Conservation (phyloP, 2,113 vertebrate species). For the Mus musculus region DNA sequence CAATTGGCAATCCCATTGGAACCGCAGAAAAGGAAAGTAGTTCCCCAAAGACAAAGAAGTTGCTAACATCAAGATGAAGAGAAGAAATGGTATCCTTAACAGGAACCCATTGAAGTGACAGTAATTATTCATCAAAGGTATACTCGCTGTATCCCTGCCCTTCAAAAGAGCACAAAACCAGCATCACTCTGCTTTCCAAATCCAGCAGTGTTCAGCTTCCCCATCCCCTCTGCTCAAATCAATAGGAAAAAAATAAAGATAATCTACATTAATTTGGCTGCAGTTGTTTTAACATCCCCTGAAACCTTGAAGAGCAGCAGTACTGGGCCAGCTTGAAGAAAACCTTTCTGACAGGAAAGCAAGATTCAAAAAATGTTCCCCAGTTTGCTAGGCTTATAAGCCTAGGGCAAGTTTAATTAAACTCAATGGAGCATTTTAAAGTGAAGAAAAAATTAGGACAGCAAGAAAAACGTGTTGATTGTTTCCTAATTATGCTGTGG, state of each 20-base stretch:
- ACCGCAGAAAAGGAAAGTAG: neutral
- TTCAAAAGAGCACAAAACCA: constrained; percentile 12
- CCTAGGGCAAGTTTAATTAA: constrained; percentile 90
- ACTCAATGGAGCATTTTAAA: constrained; percentile 89
- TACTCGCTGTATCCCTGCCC: neutral
- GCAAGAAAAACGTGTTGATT: constrained; percentile 87
- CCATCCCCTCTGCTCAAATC: constrained; percentile 68
- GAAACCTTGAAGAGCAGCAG: constrained; percentile 78
- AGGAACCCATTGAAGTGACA: neutral
- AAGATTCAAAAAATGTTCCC: constrained; percentile 81
- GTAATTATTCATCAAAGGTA: constrained; percentile 35
- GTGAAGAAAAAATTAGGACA: constrained; percentile 87
- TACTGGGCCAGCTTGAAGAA: constrained; percentile 80
- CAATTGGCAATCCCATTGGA: neutral
- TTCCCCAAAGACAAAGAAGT: constrained; percentile 7
- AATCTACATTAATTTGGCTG: constrained; percentile 82
- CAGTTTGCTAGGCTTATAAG: constrained; percentile 86
- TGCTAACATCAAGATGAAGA: constrained; percentile 8
- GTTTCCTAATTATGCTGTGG: constrained; percentile 87
- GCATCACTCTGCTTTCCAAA: constrained; percentile 29
- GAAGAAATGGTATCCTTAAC: neutral
- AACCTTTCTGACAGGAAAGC: constrained; percentile 83
- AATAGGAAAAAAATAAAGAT: constrained; percentile 79
- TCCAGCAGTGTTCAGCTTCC: constrained; percentile 4
- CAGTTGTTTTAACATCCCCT: constrained; percentile 79